phyloP scores from a whole-genome alignment of 1,140 invertebrate species.

The Monochamus saltuarius region DNA sequence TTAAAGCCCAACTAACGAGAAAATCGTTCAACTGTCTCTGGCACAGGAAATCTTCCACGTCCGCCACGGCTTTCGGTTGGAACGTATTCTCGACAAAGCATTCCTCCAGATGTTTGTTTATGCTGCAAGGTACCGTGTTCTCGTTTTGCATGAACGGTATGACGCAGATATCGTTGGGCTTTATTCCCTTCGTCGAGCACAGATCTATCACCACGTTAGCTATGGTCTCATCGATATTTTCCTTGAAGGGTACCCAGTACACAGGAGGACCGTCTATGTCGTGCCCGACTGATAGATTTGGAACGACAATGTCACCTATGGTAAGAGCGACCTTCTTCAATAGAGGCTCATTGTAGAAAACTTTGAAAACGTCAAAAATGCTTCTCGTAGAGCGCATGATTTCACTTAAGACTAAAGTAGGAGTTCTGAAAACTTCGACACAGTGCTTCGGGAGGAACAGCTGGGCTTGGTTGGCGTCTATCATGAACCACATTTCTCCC shows the following conservation, averaged over 20 bases:
- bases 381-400: conserved; percentile 48
- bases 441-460: conserved; percentile 50
- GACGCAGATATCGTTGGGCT: conserved; percentile 49
- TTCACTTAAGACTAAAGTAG: conserved; percentile 43
- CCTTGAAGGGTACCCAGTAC: conserved; percentile 44
- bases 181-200: conserved; percentile 49
- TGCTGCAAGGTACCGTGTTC: conserved; percentile 34
- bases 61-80: conserved; percentile 40
- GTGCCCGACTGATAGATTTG: conserved; percentile 36
- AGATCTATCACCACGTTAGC: conserved; percentile 47
- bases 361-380: conserved; percentile 48
- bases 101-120: conserved; percentile 44
- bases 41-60: conserved; percentile 46
- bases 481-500: conserved; percentile 51
- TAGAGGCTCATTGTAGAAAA: conserved; percentile 44
- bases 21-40: conserved; percentile 43
- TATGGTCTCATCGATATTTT: conserved; percentile 26
- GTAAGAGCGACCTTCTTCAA: conserved; percentile 26
- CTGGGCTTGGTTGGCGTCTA: conserved; percentile 51
- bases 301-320: conserved; percentile 36
- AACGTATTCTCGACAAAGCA: conserved; percentile 48
- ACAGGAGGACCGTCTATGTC: conserved; percentile 40
- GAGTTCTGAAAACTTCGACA: conserved; percentile 45
- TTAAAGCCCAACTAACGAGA: conserved; percentile 46
- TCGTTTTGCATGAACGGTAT: conserved; percentile 46